A percentile compares a stretch with the other conserved stretches of the same genome.
phyloP scores from a whole-genome alignment of 2,797 vertebrate genomes.

The Nyctibius grandis region DNA sequence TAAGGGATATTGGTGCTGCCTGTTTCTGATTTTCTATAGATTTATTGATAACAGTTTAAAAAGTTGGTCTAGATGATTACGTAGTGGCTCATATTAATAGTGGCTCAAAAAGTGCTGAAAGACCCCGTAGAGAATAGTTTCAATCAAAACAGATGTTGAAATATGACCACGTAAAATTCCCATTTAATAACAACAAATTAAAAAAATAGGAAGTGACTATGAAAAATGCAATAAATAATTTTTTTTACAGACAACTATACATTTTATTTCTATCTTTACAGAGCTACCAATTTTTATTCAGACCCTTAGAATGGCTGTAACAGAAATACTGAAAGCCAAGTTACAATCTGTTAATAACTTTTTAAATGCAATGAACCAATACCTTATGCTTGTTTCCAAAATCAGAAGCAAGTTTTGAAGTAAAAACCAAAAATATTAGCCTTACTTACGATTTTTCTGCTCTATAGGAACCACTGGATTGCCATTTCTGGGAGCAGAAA shows the following conservation, averaged over 20 bases:
- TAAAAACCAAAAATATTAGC: neutral
- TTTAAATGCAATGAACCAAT: neutral
- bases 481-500: constrained; percentile 79
- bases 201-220: neutral
- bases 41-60: neutral
- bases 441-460: constrained; percentile 82
- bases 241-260: neutral
- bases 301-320: neutral
- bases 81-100: neutral
- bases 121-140: neutral
- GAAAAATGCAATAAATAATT: neutral
- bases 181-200: neutral
- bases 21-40: neutral
- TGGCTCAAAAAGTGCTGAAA: neutral
- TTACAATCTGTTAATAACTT: neutral
- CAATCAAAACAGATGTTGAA: neutral
- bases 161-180: neutral
- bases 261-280: neutral
- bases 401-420: neutral
- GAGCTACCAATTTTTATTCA: neutral
- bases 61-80: neutral
- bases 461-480: constrained; percentile 81
- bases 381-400: neutral
- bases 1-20: neutral
- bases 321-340: neutral